Evolutionary conservation across 1,140 invertebrate genomes (phyloP).

Genomic region (Drosophila sp.): DNA sequence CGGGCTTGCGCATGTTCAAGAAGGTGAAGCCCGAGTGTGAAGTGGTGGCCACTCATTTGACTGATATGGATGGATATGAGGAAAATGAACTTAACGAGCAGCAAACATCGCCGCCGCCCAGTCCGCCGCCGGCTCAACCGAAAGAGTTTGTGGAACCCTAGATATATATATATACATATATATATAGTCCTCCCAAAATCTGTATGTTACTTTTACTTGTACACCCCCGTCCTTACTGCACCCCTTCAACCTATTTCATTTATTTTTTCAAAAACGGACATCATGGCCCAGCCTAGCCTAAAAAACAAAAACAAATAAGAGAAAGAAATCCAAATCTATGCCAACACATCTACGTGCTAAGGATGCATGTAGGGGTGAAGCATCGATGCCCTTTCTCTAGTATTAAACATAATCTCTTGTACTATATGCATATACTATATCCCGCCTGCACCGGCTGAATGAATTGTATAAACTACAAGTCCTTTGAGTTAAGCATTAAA

Average conservation of each 20-base stretch:
- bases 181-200: not conserved
- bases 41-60: constrained; percentile 83
- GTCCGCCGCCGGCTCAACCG: not conserved
- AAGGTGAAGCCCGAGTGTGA: constrained; percentile 84
- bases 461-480: constrained; percentile 52
- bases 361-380: constrained; percentile 1
- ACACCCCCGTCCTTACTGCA: not conserved
- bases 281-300: not conserved
- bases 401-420: constrained; percentile 47
- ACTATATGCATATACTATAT: constrained; percentile 29
- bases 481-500: constrained; percentile 57
- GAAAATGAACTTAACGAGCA: constrained; percentile 1
- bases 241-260: not conserved
- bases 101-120: constrained; percentile 6
- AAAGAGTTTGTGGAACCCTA: constrained; percentile 4
- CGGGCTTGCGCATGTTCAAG: constrained; percentile 85
- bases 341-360: not conserved
- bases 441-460: constrained; percentile 39
- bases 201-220: not conserved
- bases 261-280: not conserved
- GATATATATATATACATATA: not conserved
- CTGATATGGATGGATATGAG: constrained; percentile 37
- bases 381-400: constrained; percentile 34
- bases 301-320: not conserved
- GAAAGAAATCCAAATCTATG: not conserved